Base-by-base conservation (phyloP, 64 coral and sea anemone species). In the Stylophora pistillata region DNA sequence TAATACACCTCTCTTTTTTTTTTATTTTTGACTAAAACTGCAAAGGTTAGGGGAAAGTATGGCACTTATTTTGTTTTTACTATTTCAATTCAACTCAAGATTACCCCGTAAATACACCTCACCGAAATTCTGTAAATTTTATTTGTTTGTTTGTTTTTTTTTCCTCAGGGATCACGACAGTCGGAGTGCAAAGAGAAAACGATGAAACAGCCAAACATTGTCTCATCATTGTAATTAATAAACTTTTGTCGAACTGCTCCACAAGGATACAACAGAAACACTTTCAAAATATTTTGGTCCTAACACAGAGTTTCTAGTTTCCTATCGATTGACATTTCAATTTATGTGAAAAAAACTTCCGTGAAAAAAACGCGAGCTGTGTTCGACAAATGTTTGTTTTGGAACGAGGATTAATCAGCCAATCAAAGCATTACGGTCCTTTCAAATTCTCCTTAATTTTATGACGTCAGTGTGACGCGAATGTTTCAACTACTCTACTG, bases 101-200 rank as follows among this genome's bases (percentile, higher is more conserved):
- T 47, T 7, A 47, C 3, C 7, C 37, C 37, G 37, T 47, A 47
- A 47, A 47, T 47, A 47, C 37, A 4, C 37, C 37, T 47, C 37
- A 0, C 3, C 37, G 23, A 64, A 64, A 17, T 9, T 23, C 23
- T 64, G 15, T n/a, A n/a, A n/a, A n/a, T 18, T 20, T 18, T 33
- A 4, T 55, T 76, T 53, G 21, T n/a, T 18, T n/a, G 17, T 30
- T 41, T 20, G 47, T 76, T 27, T 54, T 83, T 15, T 68, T 13
- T 69, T 84, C 53, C 15, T 2, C 34, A 84, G 80, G 58, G 80
- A 84, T 63, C 80, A 84, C 33, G 80, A 84, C 29, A 84, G 62
- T 34, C 80, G 80, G 14, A 84, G 80, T 30, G 32, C 80, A 10
- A 84, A 84, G 61, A 84, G 80, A 53, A 84, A 84, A 32, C 59